A percentile compares a stretch with the other conserved stretches of the same genome.
Conservation (phyloP, 1,140 invertebrate genomes). For the Frieseomelitta varia region DNA sequence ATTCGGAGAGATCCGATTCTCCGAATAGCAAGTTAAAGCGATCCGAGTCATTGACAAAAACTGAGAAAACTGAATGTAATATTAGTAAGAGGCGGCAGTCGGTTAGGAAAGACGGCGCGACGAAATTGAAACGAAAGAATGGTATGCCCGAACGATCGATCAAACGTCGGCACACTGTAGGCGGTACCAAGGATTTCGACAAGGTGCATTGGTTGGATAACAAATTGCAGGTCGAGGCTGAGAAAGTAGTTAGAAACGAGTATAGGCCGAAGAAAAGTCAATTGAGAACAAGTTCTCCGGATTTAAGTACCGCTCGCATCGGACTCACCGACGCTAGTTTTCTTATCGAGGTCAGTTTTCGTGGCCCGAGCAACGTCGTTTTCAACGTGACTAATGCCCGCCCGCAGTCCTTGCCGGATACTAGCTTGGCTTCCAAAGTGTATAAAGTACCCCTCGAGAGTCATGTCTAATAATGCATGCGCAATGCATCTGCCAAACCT, state of each 20-base stretch:
- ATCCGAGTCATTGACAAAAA: slow-evolving; percentile 88
- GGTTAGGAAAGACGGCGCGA: slow-evolving; percentile 81
- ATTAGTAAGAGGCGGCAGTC: slow-evolving; percentile 87
- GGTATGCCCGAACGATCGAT: slow-evolving; percentile 90
- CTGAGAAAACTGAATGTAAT: slow-evolving; percentile 91
- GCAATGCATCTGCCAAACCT: not conserved
- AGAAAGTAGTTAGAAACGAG: slow-evolving; percentile 81
- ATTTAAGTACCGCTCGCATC: slow-evolving; percentile 82
- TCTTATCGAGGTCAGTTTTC: slow-evolving; percentile 83
- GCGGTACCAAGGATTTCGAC: slow-evolving; percentile 93
- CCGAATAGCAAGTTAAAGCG: slow-evolving; percentile 82
- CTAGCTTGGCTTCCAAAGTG: slow-evolving; percentile 79
- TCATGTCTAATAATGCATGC: slow-evolving; percentile 79
- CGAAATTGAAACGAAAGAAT: slow-evolving; percentile 88
- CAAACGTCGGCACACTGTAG: slow-evolving; percentile 95
- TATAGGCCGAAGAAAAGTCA: slow-evolving; percentile 81
- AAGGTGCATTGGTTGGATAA: slow-evolving; percentile 85
- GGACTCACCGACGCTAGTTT: slow-evolving; percentile 79
- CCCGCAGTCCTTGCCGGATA: slow-evolving; percentile 83
- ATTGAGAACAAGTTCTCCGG: slow-evolving; percentile 85
- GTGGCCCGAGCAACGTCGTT: slow-evolving; percentile 82
- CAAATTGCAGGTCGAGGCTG: slow-evolving; percentile 81
- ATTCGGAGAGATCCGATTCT: slow-evolving; percentile 78
- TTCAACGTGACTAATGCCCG: slow-evolving; percentile 83
- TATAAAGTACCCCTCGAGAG: slow-evolving; percentile 84